Evolutionary conservation across 2,113 vertebrate genomes (phyloP).

Genomic region (Irena cyanogastra): DNA sequence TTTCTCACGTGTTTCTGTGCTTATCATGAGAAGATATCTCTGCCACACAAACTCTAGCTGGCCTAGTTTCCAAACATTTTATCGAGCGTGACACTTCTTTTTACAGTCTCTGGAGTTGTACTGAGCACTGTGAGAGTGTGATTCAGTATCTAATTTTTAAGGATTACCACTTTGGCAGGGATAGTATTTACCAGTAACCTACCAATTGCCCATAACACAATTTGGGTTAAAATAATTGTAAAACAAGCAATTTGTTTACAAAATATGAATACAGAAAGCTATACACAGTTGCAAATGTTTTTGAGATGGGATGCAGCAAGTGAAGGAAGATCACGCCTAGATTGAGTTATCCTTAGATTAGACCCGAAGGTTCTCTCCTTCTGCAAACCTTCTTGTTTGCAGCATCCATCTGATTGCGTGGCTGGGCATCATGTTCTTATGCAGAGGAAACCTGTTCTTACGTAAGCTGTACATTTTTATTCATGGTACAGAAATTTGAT

Average conservation of each 20-base stretch:
- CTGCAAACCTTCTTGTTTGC: neutral
- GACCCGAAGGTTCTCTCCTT: neutral
- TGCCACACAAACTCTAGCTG: neutral
- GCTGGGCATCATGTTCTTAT: neutral
- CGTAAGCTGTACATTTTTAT: neutral
- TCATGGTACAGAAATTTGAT: neutral
- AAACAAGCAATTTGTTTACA: neutral
- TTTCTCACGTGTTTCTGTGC: neutral
- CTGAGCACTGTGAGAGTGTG: neutral
- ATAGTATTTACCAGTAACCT: neutral
- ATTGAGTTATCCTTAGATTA: neutral
- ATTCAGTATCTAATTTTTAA: neutral
- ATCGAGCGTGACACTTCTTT: neutral
- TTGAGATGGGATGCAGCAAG: neutral
- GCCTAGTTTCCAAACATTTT: neutral
- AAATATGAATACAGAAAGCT: neutral
- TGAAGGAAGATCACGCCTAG: neutral
- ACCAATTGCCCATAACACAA: neutral
- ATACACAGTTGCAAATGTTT: neutral
- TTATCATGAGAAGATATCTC: neutral
- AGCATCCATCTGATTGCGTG: neutral
- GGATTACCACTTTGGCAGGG: neutral
- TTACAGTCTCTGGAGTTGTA: neutral
- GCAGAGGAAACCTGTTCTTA: neutral
- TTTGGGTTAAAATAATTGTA: neutral